Percentiles rank a stretch among this genome's conserved stretches.
These are phyloP conservation scores for Pipa parva DNA, from an alignment of 2,113 vertebrate species.

Conservation along the genomic window DNA sequence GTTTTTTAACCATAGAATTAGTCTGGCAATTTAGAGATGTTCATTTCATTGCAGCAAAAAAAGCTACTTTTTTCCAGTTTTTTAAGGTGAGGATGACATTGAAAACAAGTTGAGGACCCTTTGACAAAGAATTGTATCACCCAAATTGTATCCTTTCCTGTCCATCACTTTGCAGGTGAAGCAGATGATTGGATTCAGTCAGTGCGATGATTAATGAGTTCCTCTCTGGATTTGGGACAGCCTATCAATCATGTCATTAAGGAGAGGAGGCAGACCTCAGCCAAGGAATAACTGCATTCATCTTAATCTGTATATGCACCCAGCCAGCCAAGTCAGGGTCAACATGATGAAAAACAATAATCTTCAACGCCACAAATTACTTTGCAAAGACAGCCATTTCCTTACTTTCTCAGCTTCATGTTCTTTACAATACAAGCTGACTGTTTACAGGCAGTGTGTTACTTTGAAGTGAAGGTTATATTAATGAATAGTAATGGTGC, in stretches of 20 bases:
- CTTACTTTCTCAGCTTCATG: slow-evolving; percentile 68
- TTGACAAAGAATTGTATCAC: slow-evolving; percentile 75
- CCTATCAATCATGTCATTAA: slow-evolving; percentile 99
- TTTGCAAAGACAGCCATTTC: slow-evolving; percentile 88
- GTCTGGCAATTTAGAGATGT: slow-evolving; percentile 37
- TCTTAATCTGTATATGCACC: slow-evolving; percentile 99
- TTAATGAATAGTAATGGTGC: slow-evolving; percentile 90
- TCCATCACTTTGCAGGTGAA: slow-evolving; percentile 97
- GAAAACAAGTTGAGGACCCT: slow-evolving; percentile 73
- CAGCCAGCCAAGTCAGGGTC: slow-evolving; percentile 98
- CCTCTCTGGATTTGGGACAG: slow-evolving; percentile 95
- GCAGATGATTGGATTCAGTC: slow-evolving; percentile 99
- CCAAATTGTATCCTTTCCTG: slow-evolving; percentile 91
- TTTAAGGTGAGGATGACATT: slow-evolving; percentile 75
- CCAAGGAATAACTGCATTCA: slow-evolving; percentile 99
- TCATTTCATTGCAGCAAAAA: slow-evolving; percentile 59
- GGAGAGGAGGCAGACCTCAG: slow-evolving; percentile 97
- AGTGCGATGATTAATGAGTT: slow-evolving; percentile 98
- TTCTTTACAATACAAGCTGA: slow-evolving; percentile 74
- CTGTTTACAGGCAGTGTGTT: slow-evolving; percentile 85
- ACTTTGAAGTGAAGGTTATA: slow-evolving; percentile 90
- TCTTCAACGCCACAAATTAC: slow-evolving; percentile 99
- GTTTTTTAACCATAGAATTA: slow-evolving; percentile 34
- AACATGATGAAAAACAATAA: slow-evolving; percentile 99
- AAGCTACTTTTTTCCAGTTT: slow-evolving; percentile 60